phyloP scores from a whole-genome alignment of 2,113 vertebrate genomes.

The Fregata magnificens region DNA sequence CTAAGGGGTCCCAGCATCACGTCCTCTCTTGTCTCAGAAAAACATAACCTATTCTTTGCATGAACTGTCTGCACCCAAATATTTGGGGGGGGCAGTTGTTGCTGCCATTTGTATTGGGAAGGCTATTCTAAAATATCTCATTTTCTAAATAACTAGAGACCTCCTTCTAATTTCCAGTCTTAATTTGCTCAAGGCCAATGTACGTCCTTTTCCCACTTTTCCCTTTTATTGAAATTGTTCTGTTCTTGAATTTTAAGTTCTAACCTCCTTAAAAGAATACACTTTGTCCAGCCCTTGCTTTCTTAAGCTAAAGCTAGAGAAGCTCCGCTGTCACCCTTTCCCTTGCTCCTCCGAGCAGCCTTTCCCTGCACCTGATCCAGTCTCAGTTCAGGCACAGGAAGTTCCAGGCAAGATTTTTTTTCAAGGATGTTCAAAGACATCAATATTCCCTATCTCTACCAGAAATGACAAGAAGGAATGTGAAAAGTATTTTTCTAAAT shows the following conservation, averaged over 20 bases:
- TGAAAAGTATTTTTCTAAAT: not conserved
- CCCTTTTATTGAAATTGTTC: not conserved
- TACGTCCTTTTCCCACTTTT: not conserved
- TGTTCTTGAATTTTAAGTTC: not conserved
- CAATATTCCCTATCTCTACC: not conserved
- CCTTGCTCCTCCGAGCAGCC: not conserved
- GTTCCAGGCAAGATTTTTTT: not conserved
- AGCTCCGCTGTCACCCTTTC: not conserved
- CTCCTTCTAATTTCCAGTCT: not conserved
- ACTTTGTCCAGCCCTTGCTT: not conserved
- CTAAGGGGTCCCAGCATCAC: not conserved
- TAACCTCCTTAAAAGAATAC: not conserved
- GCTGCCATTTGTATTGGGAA: not conserved
- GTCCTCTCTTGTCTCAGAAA: not conserved
- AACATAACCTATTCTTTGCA: accelerated
- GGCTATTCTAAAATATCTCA: not conserved
- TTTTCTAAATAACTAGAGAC: not conserved
- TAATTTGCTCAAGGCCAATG: not conserved
- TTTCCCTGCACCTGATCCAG: not conserved
- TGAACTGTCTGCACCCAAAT: not conserved
- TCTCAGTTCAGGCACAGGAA: not conserved
- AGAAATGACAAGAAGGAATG: not conserved
- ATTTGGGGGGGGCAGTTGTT: not conserved
- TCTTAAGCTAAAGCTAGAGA: not conserved
- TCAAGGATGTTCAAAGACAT: not conserved